Conservation (phyloP, 1,140 invertebrate species). For the Drosophila auraria region DNA sequence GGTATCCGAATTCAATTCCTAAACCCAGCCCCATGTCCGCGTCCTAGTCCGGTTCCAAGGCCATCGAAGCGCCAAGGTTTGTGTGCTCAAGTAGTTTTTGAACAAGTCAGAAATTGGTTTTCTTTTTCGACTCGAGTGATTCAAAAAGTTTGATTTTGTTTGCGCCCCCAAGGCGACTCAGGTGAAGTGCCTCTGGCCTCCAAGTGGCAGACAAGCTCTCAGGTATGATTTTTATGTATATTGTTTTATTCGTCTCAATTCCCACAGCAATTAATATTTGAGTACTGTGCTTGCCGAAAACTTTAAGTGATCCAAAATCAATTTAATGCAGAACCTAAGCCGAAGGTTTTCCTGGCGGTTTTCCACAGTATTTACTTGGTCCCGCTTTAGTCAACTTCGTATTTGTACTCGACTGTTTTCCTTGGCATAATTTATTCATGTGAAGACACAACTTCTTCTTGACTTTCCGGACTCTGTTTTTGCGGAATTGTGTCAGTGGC, state of each 20-base stretch:
- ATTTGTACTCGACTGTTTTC: conserved; percentile 14
- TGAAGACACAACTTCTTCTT: conserved; percentile 4
- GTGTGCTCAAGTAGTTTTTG: conserved; percentile 57
- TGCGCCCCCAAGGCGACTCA: conserved; percentile 30
- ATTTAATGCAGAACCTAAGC: conserved; percentile 26
- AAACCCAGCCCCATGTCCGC: conserved; percentile 2
- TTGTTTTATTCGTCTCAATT: conserved; percentile 36
- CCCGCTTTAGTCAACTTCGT: neutral
- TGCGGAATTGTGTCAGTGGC: conserved; percentile 22
- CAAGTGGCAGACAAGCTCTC: conserved; percentile 15
- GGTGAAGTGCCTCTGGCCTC: neutral
- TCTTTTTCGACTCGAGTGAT: conserved; percentile 56
- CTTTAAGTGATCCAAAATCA: conserved; percentile 33
- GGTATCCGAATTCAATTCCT: conserved; percentile 3
- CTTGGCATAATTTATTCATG: conserved; percentile 36
- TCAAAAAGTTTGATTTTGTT: conserved; percentile 50
- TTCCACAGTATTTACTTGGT: neutral
- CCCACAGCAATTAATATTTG: conserved; percentile 54
- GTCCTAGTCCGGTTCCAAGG: conserved; percentile 1
- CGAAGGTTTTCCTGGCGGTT: neutral
- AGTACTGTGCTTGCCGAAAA: conserved; percentile 12
- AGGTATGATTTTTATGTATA: conserved; percentile 41
- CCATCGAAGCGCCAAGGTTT: conserved; percentile 56
- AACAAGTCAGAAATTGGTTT: conserved; percentile 69
- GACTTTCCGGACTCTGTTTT: conserved; percentile 23